A percentile compares a stretch with the other conserved stretches of the same genome.
These are phyloP conservation scores for Rhinichthys osculus DNA, from an alignment of 2,797 vertebrate genomes.

Conservation along the genomic window DNA sequence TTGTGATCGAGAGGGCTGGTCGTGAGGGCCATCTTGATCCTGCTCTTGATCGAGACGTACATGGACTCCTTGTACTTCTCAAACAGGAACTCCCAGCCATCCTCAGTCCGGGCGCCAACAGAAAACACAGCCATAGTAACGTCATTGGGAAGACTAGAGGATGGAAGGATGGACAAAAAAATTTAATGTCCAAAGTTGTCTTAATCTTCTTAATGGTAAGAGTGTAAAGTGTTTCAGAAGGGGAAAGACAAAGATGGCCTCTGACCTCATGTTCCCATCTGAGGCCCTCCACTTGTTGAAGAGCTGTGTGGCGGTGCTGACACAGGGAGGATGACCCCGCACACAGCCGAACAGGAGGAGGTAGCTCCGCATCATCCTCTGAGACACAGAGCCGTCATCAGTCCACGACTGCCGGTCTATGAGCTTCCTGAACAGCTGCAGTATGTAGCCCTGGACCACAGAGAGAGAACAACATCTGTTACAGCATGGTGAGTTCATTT, in stretches of 20 bases:
- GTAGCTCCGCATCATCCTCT: constrained; percentile 82
- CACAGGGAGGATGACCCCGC: constrained; percentile 81
- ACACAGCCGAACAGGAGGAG: constrained; percentile 84
- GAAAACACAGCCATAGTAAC: constrained; percentile 85
- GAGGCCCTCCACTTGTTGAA: constrained; percentile 86
- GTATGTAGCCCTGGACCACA: constrained; percentile 81
- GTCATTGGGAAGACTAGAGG: constrained; percentile 83
- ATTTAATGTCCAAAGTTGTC: background rate
- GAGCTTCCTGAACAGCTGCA: constrained; percentile 82
- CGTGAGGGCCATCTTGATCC: constrained; percentile 82
- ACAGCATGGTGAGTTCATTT: background rate
- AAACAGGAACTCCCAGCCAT: constrained; percentile 91
- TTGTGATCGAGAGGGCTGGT: constrained; percentile 79
- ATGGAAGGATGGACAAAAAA: background rate
- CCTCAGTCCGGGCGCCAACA: constrained; percentile 81
- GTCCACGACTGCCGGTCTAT: constrained; percentile 87
- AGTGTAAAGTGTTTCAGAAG: background rate
- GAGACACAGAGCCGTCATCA: constrained; percentile 84
- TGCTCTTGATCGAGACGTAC: constrained; percentile 78
- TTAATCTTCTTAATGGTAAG: background rate
- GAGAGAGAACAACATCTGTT: background rate
- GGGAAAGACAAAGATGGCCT: background rate
- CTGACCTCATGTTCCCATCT: constrained; percentile 84
- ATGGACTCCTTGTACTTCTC: constrained; percentile 81
- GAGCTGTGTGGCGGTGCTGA: constrained; percentile 79